These are phyloP conservation scores for Centrocercus urophasianus DNA, from an alignment of 2,113 vertebrate species.

Conservation along the genomic window DNA sequence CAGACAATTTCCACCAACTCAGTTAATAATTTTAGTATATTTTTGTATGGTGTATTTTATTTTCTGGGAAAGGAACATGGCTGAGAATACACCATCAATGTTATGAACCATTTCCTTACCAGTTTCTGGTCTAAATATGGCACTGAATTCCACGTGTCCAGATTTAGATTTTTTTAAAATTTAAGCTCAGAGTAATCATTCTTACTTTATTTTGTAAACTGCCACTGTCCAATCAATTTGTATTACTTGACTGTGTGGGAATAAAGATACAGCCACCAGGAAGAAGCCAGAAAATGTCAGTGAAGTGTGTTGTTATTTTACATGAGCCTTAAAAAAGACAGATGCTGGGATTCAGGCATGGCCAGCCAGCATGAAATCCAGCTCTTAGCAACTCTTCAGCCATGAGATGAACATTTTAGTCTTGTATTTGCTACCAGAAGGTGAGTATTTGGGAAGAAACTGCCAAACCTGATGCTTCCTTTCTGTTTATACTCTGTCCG, in stretches of 20 bases:
- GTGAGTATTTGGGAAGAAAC: not conserved
- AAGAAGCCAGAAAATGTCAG: not conserved
- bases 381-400: not conserved
- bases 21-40: not conserved
- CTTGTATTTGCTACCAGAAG: not conserved
- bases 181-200: constrained; percentile 25
- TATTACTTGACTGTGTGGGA: constrained; percentile 13
- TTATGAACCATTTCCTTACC: not conserved
- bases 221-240: constrained; percentile 31
- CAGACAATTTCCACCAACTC: constrained; percentile 35
- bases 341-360: not conserved
- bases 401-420: not conserved
- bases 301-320: not conserved
- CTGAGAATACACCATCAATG: not conserved
- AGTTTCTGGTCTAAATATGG: not conserved
- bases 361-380: not conserved
- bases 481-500: not conserved
- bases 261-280: constrained; percentile 15
- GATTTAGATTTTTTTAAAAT: not conserved
- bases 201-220: constrained; percentile 30
- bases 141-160: not conserved
- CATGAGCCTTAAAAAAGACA: not conserved
- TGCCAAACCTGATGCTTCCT: not conserved
- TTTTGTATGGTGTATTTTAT: constrained; percentile 36
- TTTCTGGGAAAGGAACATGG: not conserved